phyloP scores from a whole-genome alignment of 2,797 vertebrate genomes.

The Acanthurus leucopareius region DNA sequence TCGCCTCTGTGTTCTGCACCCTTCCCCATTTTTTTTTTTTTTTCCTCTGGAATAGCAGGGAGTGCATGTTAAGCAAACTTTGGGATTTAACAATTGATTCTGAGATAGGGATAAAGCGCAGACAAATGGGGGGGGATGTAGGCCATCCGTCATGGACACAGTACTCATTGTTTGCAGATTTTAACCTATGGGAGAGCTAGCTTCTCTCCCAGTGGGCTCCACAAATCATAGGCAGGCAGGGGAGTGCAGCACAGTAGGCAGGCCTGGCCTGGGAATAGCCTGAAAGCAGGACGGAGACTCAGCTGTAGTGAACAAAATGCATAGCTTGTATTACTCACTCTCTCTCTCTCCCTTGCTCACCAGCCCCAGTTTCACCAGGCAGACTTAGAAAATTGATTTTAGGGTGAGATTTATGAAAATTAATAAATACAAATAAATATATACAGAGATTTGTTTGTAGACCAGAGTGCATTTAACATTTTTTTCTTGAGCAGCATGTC shows the following conservation, averaged over 20 bases:
- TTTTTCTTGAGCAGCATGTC: conserved; percentile 8
- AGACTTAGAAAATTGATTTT: conserved; percentile 59
- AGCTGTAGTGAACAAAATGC: conserved; percentile 79
- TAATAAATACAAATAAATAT: neutral
- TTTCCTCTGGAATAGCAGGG: conserved; percentile 51
- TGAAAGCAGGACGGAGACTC: conserved; percentile 80
- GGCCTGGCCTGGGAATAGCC: conserved; percentile 81
- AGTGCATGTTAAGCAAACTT: conserved; percentile 88
- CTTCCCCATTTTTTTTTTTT: neutral
- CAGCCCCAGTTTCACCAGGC: conserved; percentile 67
- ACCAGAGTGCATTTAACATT: neutral
- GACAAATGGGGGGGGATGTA: conserved; percentile 88
- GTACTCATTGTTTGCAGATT: conserved; percentile 87
- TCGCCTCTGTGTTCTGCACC: conserved; percentile 45
- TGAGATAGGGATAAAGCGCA: conserved; percentile 84
- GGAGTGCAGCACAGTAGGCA: conserved; percentile 74
- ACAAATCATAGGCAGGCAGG: conserved; percentile 86
- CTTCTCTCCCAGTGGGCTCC: conserved; percentile 82
- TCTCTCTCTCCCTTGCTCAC: conserved; percentile 11
- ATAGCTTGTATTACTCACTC: conserved; percentile 72
- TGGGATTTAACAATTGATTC: conserved; percentile 88
- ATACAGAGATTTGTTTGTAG: neutral
- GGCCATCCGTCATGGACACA: conserved; percentile 85
- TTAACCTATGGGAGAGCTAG: conserved; percentile 86
- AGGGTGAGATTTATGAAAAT: conserved; percentile 30